Evolutionary conservation across 2,797 vertebrate genomes (phyloP).

Genomic region (Bradypodion ventrale): DNA sequence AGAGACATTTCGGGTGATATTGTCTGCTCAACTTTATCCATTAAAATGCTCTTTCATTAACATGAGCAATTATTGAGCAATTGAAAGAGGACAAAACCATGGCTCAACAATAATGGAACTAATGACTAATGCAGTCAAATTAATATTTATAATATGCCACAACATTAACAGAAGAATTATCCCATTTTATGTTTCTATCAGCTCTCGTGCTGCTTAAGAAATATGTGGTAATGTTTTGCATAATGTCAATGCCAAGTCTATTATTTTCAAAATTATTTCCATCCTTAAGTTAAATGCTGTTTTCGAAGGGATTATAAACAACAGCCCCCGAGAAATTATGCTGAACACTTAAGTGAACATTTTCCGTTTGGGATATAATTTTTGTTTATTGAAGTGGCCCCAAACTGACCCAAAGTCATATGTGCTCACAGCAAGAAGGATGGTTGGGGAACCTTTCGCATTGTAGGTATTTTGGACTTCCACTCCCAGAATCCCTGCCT

Average conservation of each 20-base stretch:
- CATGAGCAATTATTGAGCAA: conserved; percentile 67
- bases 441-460: too few relatives aligned
- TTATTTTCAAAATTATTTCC: conserved; percentile 74
- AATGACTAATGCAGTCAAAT: conserved; percentile 68
- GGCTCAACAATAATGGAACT: conserved; percentile 66
- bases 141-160: conserved; percentile 67
- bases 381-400: neutral
- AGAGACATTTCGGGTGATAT: conserved; percentile 22
- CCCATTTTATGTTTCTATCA: conserved; percentile 70
- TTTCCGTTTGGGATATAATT: neutral
- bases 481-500: too few relatives aligned
- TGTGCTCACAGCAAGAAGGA: too few relatives aligned
- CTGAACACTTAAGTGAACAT: neutral
- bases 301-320: conserved; percentile 52
- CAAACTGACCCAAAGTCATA: neutral
- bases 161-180: conserved; percentile 68
- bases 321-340: conserved; percentile 44
- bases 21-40: conserved; percentile 8
- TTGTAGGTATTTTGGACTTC: too few relatives aligned
- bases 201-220: conserved; percentile 70
- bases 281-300: conserved; percentile 64
- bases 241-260: conserved; percentile 63
- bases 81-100: conserved; percentile 54
- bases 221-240: conserved; percentile 63
- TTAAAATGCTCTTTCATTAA: conserved; percentile 40